Evolutionary conservation across 2,797 vertebrate species (phyloP).

Genomic region (Morelia viridis): DNA sequence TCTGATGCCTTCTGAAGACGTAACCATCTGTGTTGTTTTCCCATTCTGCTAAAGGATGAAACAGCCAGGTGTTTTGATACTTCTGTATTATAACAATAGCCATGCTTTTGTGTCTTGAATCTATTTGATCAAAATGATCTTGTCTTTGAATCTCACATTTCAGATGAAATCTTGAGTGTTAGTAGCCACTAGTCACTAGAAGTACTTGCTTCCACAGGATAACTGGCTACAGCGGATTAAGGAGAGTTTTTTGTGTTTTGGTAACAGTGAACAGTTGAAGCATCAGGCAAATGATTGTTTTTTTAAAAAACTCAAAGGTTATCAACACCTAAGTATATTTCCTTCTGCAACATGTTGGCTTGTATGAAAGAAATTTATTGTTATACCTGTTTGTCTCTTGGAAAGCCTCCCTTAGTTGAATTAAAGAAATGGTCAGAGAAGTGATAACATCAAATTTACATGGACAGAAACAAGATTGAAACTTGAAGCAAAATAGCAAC

Average conservation of each 20-base stretch:
- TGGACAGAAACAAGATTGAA: conserved; percentile 44
- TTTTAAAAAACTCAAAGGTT: not conserved
- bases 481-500: conserved; percentile 32
- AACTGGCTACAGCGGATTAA: not conserved
- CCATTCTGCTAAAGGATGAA: not conserved
- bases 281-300: not conserved
- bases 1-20: not conserved
- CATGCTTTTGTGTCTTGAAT: not conserved
- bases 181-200: not conserved
- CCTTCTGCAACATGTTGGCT: not conserved
- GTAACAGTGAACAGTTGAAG: conserved; percentile 26
- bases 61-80: not conserved
- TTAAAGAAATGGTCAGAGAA: conserved; percentile 45
- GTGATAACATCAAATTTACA: conserved; percentile 43
- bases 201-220: not conserved
- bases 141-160: not conserved
- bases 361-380: not conserved
- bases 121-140: not conserved
- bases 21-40: not conserved
- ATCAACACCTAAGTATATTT: conserved; percentile 41
- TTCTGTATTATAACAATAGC: not conserved
- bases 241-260: conserved; percentile 44
- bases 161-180: not conserved
- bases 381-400: conserved; percentile 6
- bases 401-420: not conserved